Conservation (phyloP, 2,113 vertebrate genomes). For the Gobiocypris rarus region DNA sequence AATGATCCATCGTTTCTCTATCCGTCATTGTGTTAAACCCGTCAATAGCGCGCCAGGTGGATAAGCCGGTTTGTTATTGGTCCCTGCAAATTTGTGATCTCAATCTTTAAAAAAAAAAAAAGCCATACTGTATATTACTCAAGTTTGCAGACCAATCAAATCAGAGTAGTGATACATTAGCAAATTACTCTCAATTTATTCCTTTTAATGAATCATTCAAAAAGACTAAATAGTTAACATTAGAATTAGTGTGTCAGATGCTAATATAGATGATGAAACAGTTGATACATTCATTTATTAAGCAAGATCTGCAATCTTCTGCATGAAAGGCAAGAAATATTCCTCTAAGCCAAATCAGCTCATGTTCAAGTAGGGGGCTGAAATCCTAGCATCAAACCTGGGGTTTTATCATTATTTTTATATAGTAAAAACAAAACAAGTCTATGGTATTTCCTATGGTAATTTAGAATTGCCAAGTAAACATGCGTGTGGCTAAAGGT, state of each 20-base stretch:
- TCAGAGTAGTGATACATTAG: neutral
- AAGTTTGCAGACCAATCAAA: neutral
- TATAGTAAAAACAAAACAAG: neutral
- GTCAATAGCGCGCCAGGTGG: too few species aligned
- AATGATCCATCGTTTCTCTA: too few species aligned
- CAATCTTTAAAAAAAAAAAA: neutral
- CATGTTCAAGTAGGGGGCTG: neutral
- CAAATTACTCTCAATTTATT: neutral
- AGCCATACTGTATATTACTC: too few species aligned
- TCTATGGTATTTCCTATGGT: constrained; percentile 2
- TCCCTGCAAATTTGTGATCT: neutral
- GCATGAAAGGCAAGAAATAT: neutral
- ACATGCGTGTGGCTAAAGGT: constrained; percentile 14
- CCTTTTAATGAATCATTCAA: neutral
- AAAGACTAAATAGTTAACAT: neutral
- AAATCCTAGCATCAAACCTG: constrained; percentile 2
- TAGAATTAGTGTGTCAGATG: neutral
- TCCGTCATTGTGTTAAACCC: too few species aligned
- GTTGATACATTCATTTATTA: neutral
- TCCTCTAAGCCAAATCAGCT: neutral
- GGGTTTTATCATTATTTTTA: neutral
- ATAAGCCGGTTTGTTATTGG: too few species aligned
- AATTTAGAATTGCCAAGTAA: constrained; percentile 6
- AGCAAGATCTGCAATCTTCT: neutral
- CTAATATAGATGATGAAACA: neutral